These are phyloP conservation scores for Aphis gossypii DNA, from an alignment of 1,140 invertebrate species.

Conservation along the genomic window DNA sequence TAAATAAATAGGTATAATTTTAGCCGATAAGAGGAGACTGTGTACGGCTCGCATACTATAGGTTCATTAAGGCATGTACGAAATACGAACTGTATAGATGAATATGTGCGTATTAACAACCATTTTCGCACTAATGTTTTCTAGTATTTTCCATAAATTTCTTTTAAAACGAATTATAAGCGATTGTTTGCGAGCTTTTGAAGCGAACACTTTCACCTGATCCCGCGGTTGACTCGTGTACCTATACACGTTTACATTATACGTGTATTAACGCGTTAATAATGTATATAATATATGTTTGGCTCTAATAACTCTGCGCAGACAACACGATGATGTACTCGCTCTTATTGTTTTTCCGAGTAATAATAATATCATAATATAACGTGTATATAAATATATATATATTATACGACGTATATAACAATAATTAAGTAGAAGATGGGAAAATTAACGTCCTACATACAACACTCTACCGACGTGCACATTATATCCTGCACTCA, in stretches of 20 bases:
- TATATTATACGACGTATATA: background rate
- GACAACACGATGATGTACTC: slow-evolving; percentile 24
- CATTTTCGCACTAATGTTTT: background rate
- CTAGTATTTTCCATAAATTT: slow-evolving; percentile 11
- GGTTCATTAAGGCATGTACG: background rate
- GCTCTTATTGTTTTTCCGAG: slow-evolving; percentile 32
- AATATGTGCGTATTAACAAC: background rate
- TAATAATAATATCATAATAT: background rate
- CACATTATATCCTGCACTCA: background rate
- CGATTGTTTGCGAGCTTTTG: slow-evolving; percentile 36
- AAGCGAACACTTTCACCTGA: slow-evolving; percentile 8
- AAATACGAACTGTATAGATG: background rate
- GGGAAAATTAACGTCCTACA: slow-evolving; percentile 48
- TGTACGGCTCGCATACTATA: background rate
- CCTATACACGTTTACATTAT: background rate
- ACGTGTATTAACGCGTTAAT: background rate
- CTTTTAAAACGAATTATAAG: background rate
- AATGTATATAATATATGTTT: background rate
- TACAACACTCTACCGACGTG: slow-evolving; percentile 14
- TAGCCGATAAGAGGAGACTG: no score
- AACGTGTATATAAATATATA: background rate
- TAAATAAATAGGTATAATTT: no score
- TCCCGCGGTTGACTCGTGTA: background rate
- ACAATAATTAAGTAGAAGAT: slow-evolving; percentile 25
- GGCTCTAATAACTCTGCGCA: slow-evolving; percentile 31